phyloP scores from a whole-genome alignment of 2,113 vertebrate genomes.

The Eulemur rufifrons region DNA sequence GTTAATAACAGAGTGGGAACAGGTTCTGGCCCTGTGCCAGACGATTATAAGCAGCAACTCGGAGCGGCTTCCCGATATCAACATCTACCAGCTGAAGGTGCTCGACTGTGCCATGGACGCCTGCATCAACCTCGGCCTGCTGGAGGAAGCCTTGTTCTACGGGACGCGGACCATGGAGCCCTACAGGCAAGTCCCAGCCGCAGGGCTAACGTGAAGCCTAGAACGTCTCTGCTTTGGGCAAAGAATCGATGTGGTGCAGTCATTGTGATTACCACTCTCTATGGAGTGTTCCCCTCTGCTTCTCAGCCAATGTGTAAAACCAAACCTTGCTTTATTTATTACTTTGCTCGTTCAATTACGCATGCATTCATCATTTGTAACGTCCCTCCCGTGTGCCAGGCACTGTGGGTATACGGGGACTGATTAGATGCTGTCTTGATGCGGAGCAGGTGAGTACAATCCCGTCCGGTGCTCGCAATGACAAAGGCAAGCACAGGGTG shows the following conservation, averaged over 20 bases:
- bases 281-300: fast-evolving
- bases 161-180: slow-evolving; percentile 89
- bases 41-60: slow-evolving; percentile 80
- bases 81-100: slow-evolving; percentile 92
- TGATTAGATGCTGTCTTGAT: fast-evolving
- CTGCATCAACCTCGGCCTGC: slow-evolving; percentile 88
- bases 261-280: background rate
- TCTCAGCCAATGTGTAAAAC: background rate
- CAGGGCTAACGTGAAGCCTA: background rate
- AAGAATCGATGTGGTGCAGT: fast-evolving
- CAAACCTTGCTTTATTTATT: no score
- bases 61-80: slow-evolving; percentile 88
- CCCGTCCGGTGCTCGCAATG: fast-evolving
- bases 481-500: background rate
- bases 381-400: background rate
- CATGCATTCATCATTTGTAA: fast-evolving
- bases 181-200: slow-evolving; percentile 86
- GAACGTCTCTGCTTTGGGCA: fast-evolving
- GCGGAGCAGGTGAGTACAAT: fast-evolving
- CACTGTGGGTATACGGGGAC: background rate
- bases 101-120: slow-evolving; percentile 93
- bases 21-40: slow-evolving; percentile 82
- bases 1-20: slow-evolving; percentile 88
- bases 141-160: slow-evolving; percentile 89
- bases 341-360: background rate